phyloP scores from a whole-genome alignment of 1,140 invertebrate species.

The Triops longicaudatus region DNA sequence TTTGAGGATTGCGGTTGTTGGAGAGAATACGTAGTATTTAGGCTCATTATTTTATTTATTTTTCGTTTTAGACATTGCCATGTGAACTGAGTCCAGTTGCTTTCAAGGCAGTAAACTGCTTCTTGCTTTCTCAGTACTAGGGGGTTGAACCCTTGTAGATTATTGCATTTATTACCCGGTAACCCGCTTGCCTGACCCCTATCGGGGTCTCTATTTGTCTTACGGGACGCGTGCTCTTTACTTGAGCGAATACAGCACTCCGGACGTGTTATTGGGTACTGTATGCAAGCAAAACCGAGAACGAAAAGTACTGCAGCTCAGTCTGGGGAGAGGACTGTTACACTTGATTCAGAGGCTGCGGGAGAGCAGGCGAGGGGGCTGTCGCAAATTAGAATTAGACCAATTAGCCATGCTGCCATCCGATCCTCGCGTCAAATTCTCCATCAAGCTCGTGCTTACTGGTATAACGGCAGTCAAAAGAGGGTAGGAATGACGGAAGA shows the following conservation, averaged over 20 bases:
- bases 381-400: background rate
- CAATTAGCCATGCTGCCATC: background rate
- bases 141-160: background rate
- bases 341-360: too few species aligned
- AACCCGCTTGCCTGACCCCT: background rate
- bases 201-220: background rate
- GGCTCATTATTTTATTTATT: background rate
- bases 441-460: background rate
- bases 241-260: background rate
- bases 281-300: too few species aligned
- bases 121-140: background rate
- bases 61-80: background rate
- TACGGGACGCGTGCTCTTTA: background rate
- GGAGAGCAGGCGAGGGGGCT: too few species aligned
- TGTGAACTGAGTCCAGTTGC: background rate
- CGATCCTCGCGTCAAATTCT: background rate
- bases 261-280: too few species aligned
- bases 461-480: too few species aligned
- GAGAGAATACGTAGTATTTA: background rate
- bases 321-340: too few species aligned
- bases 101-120: background rate
- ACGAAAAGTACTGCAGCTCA: too few species aligned
- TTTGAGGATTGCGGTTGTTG: too few species aligned
- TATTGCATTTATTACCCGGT: slow-evolving; percentile 1
- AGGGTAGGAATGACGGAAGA: too few species aligned